These are phyloP conservation scores for Folsomia manolachei DNA, from an alignment of 2,888 invertebrate genomes.

Conservation along the genomic window DNA sequence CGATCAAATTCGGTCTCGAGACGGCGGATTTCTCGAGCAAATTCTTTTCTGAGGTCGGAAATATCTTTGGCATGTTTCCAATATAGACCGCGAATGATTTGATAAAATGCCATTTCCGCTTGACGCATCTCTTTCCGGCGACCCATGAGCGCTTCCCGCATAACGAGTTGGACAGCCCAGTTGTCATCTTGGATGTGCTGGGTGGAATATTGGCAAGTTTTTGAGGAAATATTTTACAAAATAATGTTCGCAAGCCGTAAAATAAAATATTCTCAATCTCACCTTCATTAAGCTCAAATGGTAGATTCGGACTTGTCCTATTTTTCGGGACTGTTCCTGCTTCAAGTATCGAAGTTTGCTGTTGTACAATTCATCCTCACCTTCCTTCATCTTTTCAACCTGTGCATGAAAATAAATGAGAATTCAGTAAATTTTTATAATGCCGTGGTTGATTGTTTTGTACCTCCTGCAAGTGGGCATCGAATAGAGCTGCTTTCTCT, in stretches of 20 bases:
- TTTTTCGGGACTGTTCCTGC: conserved; percentile 33
- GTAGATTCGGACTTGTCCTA: conserved; percentile 35
- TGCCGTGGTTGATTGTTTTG: neutral
- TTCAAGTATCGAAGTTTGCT: conserved; percentile 35
- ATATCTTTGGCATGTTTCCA: conserved; percentile 36
- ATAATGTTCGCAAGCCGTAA: too few species aligned
- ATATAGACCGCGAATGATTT: conserved; percentile 37
- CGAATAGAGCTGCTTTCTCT: conserved; percentile 33
- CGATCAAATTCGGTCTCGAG: conserved; percentile 31
- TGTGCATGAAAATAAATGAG: too few species aligned
- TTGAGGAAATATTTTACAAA: neutral
- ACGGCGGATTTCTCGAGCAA: conserved; percentile 34
- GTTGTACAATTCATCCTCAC: conserved; percentile 24
- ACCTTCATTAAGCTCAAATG: conserved; percentile 34
- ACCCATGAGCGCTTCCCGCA: conserved; percentile 30
- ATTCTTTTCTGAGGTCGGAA: conserved; percentile 29
- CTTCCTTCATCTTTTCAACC: conserved; percentile 28
- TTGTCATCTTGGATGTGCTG: conserved; percentile 37
- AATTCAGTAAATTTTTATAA: neutral
- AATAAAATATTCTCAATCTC: too few species aligned
- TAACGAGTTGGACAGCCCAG: conserved; percentile 37
- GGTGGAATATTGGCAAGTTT: neutral
- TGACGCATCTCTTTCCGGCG: conserved; percentile 35
- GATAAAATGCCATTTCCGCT: conserved; percentile 39
- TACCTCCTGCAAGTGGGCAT: conserved; percentile 38